Evolutionary conservation across 2,888 invertebrate species (phyloP), one percentile per base, ranked within the genome.

Genomic region (Orthonychiurus folsomi): DNA sequence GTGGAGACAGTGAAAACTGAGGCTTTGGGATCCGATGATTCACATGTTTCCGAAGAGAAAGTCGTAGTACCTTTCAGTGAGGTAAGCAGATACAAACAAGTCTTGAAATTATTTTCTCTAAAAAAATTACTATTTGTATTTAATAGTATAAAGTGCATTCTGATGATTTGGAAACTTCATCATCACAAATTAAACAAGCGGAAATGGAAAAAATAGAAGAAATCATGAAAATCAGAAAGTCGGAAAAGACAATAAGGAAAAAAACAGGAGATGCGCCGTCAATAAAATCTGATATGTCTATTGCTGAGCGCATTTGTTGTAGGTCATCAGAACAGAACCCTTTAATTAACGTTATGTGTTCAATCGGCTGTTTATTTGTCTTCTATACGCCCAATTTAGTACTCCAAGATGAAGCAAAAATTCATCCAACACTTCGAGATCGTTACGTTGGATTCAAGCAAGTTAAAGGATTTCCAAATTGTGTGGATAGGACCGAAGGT

Each of bases 401-500:
- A 3, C 25, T 63, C 1, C 56, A 63, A 58, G 66, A 65, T 23
- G 63, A 63, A 18, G 52, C 67, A 2, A 66, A 61, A 56, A 63
- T 52, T 18, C 63, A 63, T 23, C 48, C 55, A 48, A 56, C 67
- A 0, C 56, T 69, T 23, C 61, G 64, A 26, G 70, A 68, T 20
- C 61, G 63, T 12, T 68, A 70, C 27, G 57, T 67, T n/a, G 64
- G 61, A 5, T 50, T 60, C 24, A 60, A 52, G 61, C 26, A 59
- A 2, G 60, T 68, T 23, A 54, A 64, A 18, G 68, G 68, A 1
- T 63, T 59, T 65, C 63, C 64, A 9, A 62, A 62, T 12, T 70
- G 70, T 54, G 24, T 66, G 1, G 70, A 70, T 28, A 54, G 21
- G 2, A 65, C 68, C 9, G 50, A 56, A 28, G 66, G 64, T 1